Conservation (phyloP, 2,797 vertebrate genomes). For the Amphiprion clarkii region DNA sequence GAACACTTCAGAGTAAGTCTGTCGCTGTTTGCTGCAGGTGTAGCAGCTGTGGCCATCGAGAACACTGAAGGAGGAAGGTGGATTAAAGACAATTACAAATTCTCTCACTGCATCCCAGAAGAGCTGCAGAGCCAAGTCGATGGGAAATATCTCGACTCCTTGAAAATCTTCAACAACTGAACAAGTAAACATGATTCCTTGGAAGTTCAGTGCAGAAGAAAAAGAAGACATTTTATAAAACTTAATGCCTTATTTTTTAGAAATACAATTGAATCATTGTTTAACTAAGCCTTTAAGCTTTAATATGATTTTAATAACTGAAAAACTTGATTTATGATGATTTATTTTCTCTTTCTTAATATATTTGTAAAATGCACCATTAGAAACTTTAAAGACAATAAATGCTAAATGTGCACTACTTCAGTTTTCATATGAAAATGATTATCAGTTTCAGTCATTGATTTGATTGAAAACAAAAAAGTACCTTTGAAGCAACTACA, state of each 20-base stretch:
- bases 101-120: slow-evolving; percentile 86
- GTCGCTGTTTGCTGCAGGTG: slow-evolving; percentile 73
- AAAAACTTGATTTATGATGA: slow-evolving; percentile 2
- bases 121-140: slow-evolving; percentile 86
- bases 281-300: not conserved
- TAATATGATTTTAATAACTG: not conserved
- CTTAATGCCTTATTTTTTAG: too few species aligned
- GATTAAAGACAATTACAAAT: slow-evolving; percentile 89
- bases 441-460: slow-evolving; percentile 25
- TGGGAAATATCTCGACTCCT: slow-evolving; percentile 75
- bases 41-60: slow-evolving; percentile 90
- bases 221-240: not conserved
- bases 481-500: slow-evolving; percentile 23
- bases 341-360: slow-evolving; percentile 23
- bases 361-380: slow-evolving; percentile 22
- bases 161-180: slow-evolving; percentile 66
- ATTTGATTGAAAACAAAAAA: slow-evolving; percentile 38
- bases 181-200: not conserved
- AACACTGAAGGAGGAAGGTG: slow-evolving; percentile 89
- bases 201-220: not conserved
- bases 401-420: slow-evolving; percentile 16
- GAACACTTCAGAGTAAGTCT: not conserved
- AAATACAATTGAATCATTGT: not conserved
- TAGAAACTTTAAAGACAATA: slow-evolving; percentile 2
- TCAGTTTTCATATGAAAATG: slow-evolving; percentile 7